phyloP scores from a whole-genome alignment of 2,888 invertebrate genomes.

The Leptarthrus brevirostris region DNA sequence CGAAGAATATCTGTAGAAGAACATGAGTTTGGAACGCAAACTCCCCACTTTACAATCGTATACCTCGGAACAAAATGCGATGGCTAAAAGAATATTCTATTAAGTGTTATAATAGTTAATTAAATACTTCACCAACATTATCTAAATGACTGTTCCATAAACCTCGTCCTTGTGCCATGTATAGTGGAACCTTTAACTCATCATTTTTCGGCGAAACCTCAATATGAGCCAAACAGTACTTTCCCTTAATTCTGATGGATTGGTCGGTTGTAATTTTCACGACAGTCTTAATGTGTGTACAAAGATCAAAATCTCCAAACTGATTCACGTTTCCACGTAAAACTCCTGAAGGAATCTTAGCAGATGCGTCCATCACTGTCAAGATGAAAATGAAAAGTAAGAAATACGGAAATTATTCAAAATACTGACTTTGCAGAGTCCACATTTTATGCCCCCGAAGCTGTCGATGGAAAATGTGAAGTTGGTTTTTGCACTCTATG shows the following conservation, averaged over 20 bases:
- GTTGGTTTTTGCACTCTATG: conserved; percentile 76
- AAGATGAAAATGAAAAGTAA: not conserved
- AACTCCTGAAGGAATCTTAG: conserved; percentile 77
- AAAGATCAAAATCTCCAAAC: conserved; percentile 78
- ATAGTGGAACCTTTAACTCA: conserved; percentile 73
- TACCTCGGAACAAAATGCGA: conserved; percentile 79
- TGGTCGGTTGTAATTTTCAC: conserved; percentile 72
- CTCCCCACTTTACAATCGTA: conserved; percentile 77
- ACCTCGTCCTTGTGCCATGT: conserved; percentile 74
- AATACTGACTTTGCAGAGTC: conserved; percentile 74
- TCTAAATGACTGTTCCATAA: conserved; percentile 74
- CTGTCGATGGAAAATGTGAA: conserved; percentile 76
- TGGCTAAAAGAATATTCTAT: conserved; percentile 68
- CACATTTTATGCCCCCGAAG: conserved; percentile 76
- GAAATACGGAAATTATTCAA: not conserved
- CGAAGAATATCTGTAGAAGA: conserved; percentile 69
- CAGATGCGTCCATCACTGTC: conserved; percentile 79
- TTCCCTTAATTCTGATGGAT: conserved; percentile 74
- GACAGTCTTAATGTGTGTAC: conserved; percentile 70
- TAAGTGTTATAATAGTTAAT: not conserved
- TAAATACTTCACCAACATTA: conserved; percentile 69
- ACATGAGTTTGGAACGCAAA: conserved; percentile 76
- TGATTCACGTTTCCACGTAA: conserved; percentile 78
- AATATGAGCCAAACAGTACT: conserved; percentile 76
- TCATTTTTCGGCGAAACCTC: conserved; percentile 72